A percentile compares a stretch with the other conserved stretches of the same genome.
Evolutionary conservation across 2,113 vertebrate species (phyloP).

Genomic region (Glareola pratincola): DNA sequence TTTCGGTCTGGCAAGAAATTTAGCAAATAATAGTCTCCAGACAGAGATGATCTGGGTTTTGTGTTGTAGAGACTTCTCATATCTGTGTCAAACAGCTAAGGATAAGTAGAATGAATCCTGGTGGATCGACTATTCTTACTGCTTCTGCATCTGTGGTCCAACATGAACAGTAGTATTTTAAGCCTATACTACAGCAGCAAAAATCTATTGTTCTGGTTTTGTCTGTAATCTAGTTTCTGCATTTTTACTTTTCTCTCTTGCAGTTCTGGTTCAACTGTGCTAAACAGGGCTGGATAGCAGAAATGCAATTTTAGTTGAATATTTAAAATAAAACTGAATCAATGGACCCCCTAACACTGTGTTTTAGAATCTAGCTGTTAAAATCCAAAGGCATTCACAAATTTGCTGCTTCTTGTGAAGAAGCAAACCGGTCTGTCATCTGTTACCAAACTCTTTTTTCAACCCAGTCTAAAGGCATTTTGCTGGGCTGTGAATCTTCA

Average conservation of each 20-base stretch:
- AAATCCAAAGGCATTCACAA: neutral
- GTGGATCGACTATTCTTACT: neutral
- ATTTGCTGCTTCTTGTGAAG: neutral
- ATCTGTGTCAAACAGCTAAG: conserved; percentile 27
- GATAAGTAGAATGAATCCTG: conserved; percentile 22
- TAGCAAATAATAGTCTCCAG: conserved; percentile 25
- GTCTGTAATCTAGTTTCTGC: neutral
- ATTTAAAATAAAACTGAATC: neutral
- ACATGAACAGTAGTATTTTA: neutral
- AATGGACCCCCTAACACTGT: neutral
- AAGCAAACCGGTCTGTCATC: neutral
- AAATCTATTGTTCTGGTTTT: neutral
- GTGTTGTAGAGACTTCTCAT: conserved; percentile 15
- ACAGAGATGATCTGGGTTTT: conserved; percentile 25
- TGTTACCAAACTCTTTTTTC: neutral
- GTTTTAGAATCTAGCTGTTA: neutral
- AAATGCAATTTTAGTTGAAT: neutral
- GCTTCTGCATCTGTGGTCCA: neutral
- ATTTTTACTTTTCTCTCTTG: neutral
- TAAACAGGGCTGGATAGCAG: neutral
- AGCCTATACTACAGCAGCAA: neutral
- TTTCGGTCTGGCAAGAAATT: conserved; percentile 33
- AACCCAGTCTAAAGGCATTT: neutral
- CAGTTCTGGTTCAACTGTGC: neutral
- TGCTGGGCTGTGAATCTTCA: neutral